These are phyloP conservation scores for Vipera latastei DNA, from an alignment of 2,797 vertebrate species.

Conservation along the genomic window DNA sequence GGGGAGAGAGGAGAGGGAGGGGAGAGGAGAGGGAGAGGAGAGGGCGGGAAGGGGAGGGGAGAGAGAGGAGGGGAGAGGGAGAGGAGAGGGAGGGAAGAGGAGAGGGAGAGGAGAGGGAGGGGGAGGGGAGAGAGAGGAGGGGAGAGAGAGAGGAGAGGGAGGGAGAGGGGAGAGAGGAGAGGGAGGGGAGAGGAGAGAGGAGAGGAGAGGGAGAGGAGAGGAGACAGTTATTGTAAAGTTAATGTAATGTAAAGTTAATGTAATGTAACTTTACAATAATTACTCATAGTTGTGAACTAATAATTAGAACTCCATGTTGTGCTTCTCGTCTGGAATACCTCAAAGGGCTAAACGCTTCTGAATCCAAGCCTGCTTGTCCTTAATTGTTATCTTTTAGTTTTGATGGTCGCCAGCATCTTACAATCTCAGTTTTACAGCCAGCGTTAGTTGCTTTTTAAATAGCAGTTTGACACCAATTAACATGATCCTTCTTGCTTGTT, in stretches of 20 bases:
- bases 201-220: too few relatives aligned
- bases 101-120: rapidly evolving
- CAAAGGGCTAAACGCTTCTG: background rate
- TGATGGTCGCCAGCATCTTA: background rate
- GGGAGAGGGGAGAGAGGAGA: too few relatives aligned
- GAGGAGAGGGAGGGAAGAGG: rapidly evolving
- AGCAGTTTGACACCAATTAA: background rate
- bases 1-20: too few relatives aligned
- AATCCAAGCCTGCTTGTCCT: background rate
- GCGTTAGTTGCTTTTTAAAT: background rate
- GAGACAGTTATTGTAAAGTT: too few relatives aligned
- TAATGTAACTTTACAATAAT: background rate
- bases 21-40: too few relatives aligned
- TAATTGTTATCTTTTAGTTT: background rate
- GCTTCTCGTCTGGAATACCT: background rate
- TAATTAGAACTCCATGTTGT: background rate
- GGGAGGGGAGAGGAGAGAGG: too few relatives aligned
- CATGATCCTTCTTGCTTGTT: background rate
- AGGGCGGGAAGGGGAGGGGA: too few relatives aligned
- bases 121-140: too few relatives aligned
- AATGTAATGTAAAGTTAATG: too few relatives aligned
- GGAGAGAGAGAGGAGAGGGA: too few relatives aligned
- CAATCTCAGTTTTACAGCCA: background rate
- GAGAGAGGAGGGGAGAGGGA: too few relatives aligned
- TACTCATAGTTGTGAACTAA: background rate